Evolutionary conservation across 2,797 vertebrate genomes (phyloP).

Genomic region (Synaphobranchus kaupii): DNA sequence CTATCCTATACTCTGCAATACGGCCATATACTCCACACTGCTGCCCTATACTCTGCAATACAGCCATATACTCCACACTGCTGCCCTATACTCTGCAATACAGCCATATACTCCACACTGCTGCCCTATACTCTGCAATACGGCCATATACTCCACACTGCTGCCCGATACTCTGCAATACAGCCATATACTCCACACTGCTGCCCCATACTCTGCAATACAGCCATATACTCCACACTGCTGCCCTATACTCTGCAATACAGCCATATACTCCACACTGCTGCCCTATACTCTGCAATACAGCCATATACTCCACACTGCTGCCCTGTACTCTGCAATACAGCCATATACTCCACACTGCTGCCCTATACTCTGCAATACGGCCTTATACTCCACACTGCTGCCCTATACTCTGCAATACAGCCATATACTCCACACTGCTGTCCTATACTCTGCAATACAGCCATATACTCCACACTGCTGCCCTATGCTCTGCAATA

Average conservation of each 20-base stretch:
- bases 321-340: not conserved
- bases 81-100: not conserved
- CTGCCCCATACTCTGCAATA: no score
- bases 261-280: not conserved
- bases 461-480: accelerated
- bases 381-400: not conserved
- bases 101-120: not conserved
- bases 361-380: not conserved
- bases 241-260: not conserved
- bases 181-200: not conserved
- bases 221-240: not conserved
- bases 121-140: not conserved
- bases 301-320: not conserved
- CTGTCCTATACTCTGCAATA: accelerated
- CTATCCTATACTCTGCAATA: not conserved
- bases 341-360: not conserved
- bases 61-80: not conserved
- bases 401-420: not conserved
- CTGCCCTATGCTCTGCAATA: not conserved
- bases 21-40: not conserved
- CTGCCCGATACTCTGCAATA: not conserved
- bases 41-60: no score
- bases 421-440: not conserved
- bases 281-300: not conserved
- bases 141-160: no score